Evolutionary conservation across 2,113 vertebrate species (phyloP).

Genomic region (Hippocampus barbouri): DNA sequence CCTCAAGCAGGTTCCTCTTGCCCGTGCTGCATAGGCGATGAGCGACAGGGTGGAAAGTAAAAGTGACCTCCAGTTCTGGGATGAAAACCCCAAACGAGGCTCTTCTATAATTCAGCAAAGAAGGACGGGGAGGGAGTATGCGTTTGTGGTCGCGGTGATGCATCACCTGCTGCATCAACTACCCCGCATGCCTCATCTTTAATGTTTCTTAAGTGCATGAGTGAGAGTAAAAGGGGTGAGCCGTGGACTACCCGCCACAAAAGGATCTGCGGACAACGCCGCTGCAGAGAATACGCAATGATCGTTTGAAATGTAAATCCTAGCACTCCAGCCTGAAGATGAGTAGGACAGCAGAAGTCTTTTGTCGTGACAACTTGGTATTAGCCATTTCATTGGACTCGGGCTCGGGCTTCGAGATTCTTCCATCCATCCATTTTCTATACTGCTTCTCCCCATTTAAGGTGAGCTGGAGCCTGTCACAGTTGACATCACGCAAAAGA

Average conservation of each 20-base stretch:
- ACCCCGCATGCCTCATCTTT: conserved; percentile 16
- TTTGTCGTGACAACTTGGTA: background rate
- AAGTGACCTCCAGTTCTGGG: conserved; percentile 67
- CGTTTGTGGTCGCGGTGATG: conserved; percentile 9
- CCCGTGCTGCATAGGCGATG: conserved; percentile 64
- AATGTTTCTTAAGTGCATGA: conserved; percentile 33
- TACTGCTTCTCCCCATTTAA: background rate
- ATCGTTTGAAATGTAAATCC: conserved; percentile 27
- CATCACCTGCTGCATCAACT: conserved; percentile 18
- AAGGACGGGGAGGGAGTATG: conserved; percentile 38
- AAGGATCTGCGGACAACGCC: conserved; percentile 18
- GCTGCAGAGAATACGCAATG: conserved; percentile 24
- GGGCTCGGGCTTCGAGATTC: background rate
- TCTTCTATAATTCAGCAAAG: conserved; percentile 69
- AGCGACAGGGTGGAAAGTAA: conserved; percentile 53
- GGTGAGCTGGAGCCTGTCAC: too few relatives aligned
- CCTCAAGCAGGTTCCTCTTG: conserved; percentile 53
- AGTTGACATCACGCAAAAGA: too few relatives aligned
- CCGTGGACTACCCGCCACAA: conserved; percentile 9
- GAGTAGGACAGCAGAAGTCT: conserved; percentile 16
- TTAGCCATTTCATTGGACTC: background rate
- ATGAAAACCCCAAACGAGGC: conserved; percentile 66
- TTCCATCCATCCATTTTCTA: background rate
- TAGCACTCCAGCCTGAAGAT: conserved; percentile 3
- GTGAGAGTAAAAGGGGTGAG: conserved; percentile 26